Percentiles rank a stretch among this genome's conserved stretches.
These are phyloP conservation scores for Cyrtonyx montezumae DNA, from an alignment of 2,113 vertebrate species.

Conservation along the genomic window DNA sequence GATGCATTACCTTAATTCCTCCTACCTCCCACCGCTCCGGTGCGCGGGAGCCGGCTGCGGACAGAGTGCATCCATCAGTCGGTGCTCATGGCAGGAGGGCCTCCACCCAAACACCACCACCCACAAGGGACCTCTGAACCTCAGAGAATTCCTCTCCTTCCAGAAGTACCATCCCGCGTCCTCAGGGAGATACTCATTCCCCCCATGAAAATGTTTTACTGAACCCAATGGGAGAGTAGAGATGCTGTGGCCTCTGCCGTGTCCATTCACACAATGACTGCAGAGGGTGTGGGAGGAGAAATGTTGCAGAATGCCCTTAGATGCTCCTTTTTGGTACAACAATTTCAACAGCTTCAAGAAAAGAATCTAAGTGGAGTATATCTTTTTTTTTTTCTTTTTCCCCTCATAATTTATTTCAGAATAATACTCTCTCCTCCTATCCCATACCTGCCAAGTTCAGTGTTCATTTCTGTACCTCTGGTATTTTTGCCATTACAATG, in stretches of 20 bases:
- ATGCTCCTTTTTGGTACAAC: background rate
- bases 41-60: background rate
- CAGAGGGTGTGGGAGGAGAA: background rate
- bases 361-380: background rate
- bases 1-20: slow-evolving; percentile 70
- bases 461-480: slow-evolving; percentile 16
- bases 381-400: background rate
- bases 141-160: slow-evolving; percentile 24
- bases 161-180: background rate
- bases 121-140: background rate
- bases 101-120: background rate
- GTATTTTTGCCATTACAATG: slow-evolving; percentile 2
- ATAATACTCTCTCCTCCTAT: background rate
- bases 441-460: background rate
- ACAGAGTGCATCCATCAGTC: slow-evolving; percentile 23
- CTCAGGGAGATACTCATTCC: background rate
- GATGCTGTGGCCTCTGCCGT: background rate
- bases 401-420: background rate
- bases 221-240: background rate
- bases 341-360: background rate
- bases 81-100: background rate
- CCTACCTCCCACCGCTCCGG: slow-evolving; percentile 59
- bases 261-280: background rate
- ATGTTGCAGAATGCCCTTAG: background rate
- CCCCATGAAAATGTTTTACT: background rate